Percentiles rank a stretch among this genome's conserved stretches.
These are phyloP conservation scores for Tenthredo scrophulariae DNA, from an alignment of 2,888 invertebrate genomes.

Conservation along the genomic window DNA sequence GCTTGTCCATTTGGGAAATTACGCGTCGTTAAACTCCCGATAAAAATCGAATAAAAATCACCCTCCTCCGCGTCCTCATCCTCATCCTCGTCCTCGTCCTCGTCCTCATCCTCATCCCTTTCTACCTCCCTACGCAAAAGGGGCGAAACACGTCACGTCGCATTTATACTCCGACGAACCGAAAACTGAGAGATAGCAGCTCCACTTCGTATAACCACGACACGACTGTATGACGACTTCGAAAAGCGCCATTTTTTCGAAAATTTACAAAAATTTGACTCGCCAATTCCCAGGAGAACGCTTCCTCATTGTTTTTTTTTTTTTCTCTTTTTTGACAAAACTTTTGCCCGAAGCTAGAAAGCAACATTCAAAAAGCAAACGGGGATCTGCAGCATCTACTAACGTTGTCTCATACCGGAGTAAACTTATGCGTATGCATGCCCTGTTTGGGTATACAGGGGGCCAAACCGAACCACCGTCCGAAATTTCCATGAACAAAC, in stretches of 20 bases:
- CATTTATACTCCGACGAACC: constrained; percentile 45
- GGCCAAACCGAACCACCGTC: constrained; percentile 19
- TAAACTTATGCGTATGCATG: constrained; percentile 72
- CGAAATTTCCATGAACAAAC: constrained; percentile 50
- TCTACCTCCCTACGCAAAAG: background rate
- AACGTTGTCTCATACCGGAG: constrained; percentile 66
- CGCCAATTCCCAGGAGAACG: background rate
- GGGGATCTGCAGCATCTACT: background rate
- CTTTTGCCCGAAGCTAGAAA: background rate
- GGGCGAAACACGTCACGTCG: constrained; percentile 3
- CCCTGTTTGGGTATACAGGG: constrained; percentile 53
- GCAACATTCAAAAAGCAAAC: background rate
- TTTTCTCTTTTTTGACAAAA: background rate
- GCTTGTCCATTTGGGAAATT: constrained; percentile 68
- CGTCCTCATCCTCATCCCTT: constrained; percentile 7
- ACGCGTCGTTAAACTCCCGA: constrained; percentile 67
- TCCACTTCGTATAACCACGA: background rate
- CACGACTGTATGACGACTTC: background rate
- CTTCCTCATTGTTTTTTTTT: background rate
- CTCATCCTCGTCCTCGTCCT: constrained; percentile 38
- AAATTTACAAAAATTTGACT: background rate
- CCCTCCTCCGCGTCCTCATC: constrained; percentile 46
- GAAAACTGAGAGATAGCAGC: constrained; percentile 36
- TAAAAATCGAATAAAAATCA: constrained; percentile 63
- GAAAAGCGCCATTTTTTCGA: background rate